Evolutionary conservation across 2,888 invertebrate genomes (phyloP).

Genomic region (Clunio marinus): DNA sequence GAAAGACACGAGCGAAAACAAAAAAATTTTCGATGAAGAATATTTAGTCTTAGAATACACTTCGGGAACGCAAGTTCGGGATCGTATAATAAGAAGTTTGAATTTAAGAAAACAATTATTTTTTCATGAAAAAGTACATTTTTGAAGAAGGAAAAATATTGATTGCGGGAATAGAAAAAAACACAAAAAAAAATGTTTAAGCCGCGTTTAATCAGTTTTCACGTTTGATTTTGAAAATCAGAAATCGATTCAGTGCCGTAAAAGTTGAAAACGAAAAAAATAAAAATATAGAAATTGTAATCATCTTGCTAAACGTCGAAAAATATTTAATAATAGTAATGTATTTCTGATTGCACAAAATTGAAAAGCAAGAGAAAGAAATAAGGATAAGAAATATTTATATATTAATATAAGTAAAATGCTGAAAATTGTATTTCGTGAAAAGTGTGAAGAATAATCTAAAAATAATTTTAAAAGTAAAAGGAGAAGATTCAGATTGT

Average conservation of each 20-base stretch:
- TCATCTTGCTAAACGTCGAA: not conserved
- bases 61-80: conserved; percentile 37
- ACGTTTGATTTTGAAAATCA: not conserved
- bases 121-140: not conserved
- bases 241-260: not conserved
- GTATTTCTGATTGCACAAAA: too few relatives aligned
- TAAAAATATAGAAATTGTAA: not conserved
- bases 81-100: conserved; percentile 32
- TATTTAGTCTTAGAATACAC: conserved; percentile 37
- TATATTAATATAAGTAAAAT: not conserved
- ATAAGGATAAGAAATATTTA: not conserved
- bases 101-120: not conserved
- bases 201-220: too few relatives aligned
- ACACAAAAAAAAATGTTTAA: too few relatives aligned
- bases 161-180: not conserved
- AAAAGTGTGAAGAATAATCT: conserved; percentile 36
- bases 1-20: conserved; percentile 35
- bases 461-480: conserved; percentile 28
- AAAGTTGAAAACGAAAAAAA: too few relatives aligned
- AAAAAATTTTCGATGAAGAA: conserved; percentile 36
- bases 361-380: too few relatives aligned
- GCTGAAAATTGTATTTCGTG: conserved; percentile 1
- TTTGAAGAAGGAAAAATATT: not conserved
- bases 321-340: not conserved
- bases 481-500: conserved; percentile 6